Evolutionary conservation across 2,888 invertebrate genomes (phyloP).

Genomic region (Andricus curvator): DNA sequence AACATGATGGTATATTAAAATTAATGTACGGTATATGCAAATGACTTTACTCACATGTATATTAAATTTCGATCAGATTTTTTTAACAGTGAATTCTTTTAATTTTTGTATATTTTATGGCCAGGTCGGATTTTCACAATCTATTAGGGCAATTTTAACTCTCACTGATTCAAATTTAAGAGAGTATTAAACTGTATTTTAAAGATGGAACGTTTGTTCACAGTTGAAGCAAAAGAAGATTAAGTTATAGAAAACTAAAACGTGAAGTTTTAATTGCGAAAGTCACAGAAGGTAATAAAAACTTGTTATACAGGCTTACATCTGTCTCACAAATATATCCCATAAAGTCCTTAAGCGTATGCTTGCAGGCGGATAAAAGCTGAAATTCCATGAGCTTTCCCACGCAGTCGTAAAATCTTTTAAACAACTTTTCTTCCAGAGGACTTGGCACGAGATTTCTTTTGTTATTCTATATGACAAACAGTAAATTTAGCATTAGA

Average conservation of each 20-base stretch:
- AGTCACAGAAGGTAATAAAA: slow-evolving; percentile 8
- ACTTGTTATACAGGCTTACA: slow-evolving; percentile 78
- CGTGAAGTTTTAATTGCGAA: neutral
- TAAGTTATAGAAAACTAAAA: neutral
- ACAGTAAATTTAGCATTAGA: neutral
- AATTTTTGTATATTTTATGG: too few relatives aligned
- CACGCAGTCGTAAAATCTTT: slow-evolving; percentile 91
- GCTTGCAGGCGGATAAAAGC: slow-evolving; percentile 88
- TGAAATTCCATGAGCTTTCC: slow-evolving; percentile 94
- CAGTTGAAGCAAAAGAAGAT: neutral
- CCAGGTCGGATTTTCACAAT: neutral
- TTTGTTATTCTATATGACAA: slow-evolving; percentile 81
- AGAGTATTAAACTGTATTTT: neutral
- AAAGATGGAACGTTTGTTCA: neutral
- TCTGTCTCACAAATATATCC: slow-evolving; percentile 87
- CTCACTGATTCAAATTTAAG: too few relatives aligned
- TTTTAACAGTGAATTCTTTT: too few relatives aligned
- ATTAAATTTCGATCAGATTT: too few relatives aligned
- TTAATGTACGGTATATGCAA: too few relatives aligned
- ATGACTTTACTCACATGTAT: too few relatives aligned
- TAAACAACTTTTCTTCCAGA: slow-evolving; percentile 84
- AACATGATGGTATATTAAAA: too few relatives aligned
- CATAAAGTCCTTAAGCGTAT: slow-evolving; percentile 89
- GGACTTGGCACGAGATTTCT: slow-evolving; percentile 86
- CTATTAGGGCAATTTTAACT: neutral